These are phyloP conservation scores for Stomatorhinus walkeri DNA, from an alignment of 2,797 vertebrate species.

Conservation along the genomic window DNA sequence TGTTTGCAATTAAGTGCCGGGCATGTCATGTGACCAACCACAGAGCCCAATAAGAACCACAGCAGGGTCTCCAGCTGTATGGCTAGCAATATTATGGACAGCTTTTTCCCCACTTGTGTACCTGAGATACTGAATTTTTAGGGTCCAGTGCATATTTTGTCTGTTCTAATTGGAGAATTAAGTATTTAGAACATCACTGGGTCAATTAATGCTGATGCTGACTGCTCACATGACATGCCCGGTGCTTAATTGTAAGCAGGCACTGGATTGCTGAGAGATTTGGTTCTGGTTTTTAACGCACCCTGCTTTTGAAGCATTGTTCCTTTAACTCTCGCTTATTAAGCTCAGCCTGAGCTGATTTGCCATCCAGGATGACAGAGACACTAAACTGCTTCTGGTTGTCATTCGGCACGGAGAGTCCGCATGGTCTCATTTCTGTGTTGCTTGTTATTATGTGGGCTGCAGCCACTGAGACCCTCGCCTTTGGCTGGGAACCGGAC, in stretches of 20 bases:
- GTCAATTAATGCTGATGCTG: background rate
- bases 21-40: background rate
- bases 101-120: background rate
- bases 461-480: background rate
- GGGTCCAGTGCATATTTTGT: background rate
- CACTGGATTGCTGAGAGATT: background rate
- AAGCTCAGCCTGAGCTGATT: background rate
- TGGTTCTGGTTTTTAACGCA: background rate
- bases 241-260: background rate
- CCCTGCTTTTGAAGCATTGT: too few relatives aligned
- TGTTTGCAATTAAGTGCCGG: slow-evolving; percentile 14
- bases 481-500: background rate
- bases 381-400: background rate
- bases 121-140: background rate
- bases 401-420: background rate
- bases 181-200: background rate
- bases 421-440: background rate
- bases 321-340: background rate
- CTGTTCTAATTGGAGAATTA: background rate
- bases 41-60: background rate
- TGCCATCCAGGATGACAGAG: background rate
- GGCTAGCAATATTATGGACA: background rate
- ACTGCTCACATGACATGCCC: background rate
- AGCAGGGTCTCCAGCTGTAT: background rate
- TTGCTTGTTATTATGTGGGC: background rate